Evolutionary conservation across 1,140 invertebrate genomes (phyloP).

Genomic region (Drosophila nigromelanica): DNA sequence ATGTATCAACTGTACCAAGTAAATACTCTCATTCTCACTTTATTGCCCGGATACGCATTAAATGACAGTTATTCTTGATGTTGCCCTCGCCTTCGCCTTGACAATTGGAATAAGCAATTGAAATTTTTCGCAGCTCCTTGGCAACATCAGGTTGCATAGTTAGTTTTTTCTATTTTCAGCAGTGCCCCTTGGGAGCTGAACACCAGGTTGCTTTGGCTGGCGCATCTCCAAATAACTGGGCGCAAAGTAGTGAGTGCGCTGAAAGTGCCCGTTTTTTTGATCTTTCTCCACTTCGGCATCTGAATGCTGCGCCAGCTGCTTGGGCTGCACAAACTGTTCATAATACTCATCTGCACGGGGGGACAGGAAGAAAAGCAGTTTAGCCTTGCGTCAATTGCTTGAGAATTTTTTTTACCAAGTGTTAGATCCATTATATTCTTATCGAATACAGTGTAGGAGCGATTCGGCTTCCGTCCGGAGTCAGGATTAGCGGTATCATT

Average conservation of each 20-base stretch:
- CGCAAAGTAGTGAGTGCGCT: slow-evolving; percentile 26
- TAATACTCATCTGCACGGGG: slow-evolving; percentile 22
- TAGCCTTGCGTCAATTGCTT: not conserved
- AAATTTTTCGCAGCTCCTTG: slow-evolving; percentile 3
- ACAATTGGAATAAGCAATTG: not conserved
- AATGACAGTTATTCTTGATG: slow-evolving; percentile 11
- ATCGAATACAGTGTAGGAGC: not conserved
- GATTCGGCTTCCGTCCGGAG: not conserved
- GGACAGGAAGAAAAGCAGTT: not conserved
- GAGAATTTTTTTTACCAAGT: slow-evolving; percentile 8
- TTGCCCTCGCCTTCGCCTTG: not conserved
- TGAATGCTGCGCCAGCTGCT: not conserved
- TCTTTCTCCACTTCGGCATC: not conserved
- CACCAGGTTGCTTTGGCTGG: not conserved
- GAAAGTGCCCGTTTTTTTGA: not conserved
- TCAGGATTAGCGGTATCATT: not conserved
- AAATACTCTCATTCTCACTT: slow-evolving; percentile 5
- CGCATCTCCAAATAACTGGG: slow-evolving; percentile 14
- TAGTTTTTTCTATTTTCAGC: not conserved
- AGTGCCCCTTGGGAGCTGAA: not conserved
- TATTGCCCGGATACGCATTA: not conserved
- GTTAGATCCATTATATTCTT: not conserved
- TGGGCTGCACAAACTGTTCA: slow-evolving; percentile 6
- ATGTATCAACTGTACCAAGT: not conserved
- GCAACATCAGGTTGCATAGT: slow-evolving; percentile 17